Percentiles rank a stretch among this genome's conserved stretches.
Conservation (phyloP, 2,797 vertebrate species). For the Myripristis jacobus region DNA sequence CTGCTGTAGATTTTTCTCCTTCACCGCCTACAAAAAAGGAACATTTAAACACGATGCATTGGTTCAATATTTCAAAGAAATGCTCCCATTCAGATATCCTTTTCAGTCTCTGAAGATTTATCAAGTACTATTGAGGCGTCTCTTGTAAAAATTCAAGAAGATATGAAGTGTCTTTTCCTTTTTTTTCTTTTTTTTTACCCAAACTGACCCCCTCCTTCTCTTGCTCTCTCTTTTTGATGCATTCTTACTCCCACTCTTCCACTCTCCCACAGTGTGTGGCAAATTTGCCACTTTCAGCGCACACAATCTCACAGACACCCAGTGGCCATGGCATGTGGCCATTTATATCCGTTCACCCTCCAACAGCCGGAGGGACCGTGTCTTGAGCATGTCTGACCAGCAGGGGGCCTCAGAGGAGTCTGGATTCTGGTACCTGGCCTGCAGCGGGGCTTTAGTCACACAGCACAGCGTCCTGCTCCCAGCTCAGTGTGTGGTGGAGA, state of each 20-base stretch:
- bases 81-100: too few relatives aligned
- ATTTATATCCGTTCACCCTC: conserved; percentile 85
- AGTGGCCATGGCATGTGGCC: conserved; percentile 93
- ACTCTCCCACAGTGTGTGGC: conserved; percentile 86
- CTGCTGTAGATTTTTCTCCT: too few relatives aligned
- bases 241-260: conserved; percentile 8
- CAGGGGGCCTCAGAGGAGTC: conserved; percentile 72
- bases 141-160: too few relatives aligned
- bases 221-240: neutral
- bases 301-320: conserved; percentile 77
- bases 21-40: too few relatives aligned
- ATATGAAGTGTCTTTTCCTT: too few relatives aligned
- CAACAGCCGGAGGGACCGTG: neutral
- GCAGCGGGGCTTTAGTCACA: conserved; percentile 90
- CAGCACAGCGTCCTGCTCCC: conserved; percentile 89
- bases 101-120: too few relatives aligned
- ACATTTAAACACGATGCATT: too few relatives aligned
- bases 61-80: too few relatives aligned
- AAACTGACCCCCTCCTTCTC: too few relatives aligned
- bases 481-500: conserved; percentile 89
- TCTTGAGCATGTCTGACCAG: conserved; percentile 19
- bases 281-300: conserved; percentile 82
- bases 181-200: too few relatives aligned
- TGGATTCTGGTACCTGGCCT: conserved; percentile 87
- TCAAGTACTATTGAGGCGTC: too few relatives aligned